phyloP scores from a whole-genome alignment of 2,888 invertebrate genomes.

The Opisthograptis luteolata region DNA sequence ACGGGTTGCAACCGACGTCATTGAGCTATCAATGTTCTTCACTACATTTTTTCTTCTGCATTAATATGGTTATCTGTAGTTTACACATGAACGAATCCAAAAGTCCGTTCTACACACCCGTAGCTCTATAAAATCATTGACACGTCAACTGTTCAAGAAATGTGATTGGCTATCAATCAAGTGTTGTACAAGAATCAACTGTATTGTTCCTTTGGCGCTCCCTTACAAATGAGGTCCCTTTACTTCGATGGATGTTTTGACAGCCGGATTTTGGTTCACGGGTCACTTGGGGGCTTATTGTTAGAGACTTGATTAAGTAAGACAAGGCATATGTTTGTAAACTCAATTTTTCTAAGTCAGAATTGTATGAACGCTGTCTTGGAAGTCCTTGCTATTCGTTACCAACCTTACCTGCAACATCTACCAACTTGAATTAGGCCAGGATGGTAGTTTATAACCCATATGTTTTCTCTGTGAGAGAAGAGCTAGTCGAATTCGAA shows the following conservation, averaged over 20 bases:
- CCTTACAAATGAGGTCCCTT: constrained; percentile 63
- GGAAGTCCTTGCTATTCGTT: too few species aligned
- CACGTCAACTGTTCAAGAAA: constrained; percentile 57
- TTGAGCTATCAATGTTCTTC: too few species aligned
- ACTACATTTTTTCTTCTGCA: too few species aligned
- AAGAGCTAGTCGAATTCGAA: too few species aligned
- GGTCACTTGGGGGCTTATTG: constrained; percentile 45
- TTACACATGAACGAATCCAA: neutral
- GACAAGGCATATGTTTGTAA: constrained; percentile 11
- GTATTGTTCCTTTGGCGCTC: constrained; percentile 74
- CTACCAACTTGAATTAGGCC: too few species aligned
- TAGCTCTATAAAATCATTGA: constrained; percentile 46
- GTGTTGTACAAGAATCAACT: constrained; percentile 70
- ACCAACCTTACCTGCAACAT: too few species aligned
- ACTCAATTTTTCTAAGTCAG: neutral
- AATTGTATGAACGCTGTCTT: neutral
- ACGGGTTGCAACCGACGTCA: too few species aligned
- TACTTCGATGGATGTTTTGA: constrained; percentile 57
- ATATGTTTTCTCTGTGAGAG: too few species aligned
- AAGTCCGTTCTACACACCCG: neutral
- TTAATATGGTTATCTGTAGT: too few species aligned
- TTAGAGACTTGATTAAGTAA: constrained; percentile 37
- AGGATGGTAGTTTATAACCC: too few species aligned
- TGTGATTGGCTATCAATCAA: constrained; percentile 76
- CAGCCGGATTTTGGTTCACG: constrained; percentile 55